These are phyloP conservation scores for Drosophila kikkawai DNA, from an alignment of 1,140 invertebrate genomes.

Conservation along the genomic window DNA sequence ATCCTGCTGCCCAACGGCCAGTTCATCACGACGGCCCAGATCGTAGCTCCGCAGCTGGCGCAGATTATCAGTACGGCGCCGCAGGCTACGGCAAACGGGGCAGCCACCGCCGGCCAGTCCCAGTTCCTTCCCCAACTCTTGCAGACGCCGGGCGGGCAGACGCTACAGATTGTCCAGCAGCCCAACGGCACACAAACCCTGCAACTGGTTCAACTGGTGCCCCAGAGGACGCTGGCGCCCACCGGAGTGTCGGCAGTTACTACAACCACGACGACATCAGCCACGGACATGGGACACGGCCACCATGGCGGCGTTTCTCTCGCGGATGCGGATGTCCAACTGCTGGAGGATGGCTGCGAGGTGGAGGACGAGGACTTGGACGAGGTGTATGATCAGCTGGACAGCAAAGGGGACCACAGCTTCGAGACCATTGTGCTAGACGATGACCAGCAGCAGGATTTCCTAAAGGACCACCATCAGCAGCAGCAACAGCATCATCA, in stretches of 20 bases:
- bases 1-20: conserved; percentile 83
- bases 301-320: conserved; percentile 38
- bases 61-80: conserved; percentile 66
- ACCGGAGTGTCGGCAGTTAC: conserved; percentile 32
- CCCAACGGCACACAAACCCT: conserved; percentile 79
- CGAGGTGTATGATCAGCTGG: conserved; percentile 71
- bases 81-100: conserved; percentile 40
- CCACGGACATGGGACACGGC: conserved; percentile 55
- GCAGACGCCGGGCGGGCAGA: conserved; percentile 75
- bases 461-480: conserved; percentile 63
- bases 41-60: conserved; percentile 69
- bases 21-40: conserved; percentile 81
- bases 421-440: conserved; percentile 80
- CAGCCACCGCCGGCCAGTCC: conserved; percentile 51
- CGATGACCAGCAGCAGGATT: conserved; percentile 77
- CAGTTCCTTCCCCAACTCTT: conserved; percentile 78
- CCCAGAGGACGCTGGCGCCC: conserved; percentile 62
- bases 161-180: conserved; percentile 81
- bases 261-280: conserved; percentile 36
- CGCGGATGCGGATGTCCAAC: conserved; percentile 67
- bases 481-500: conserved; percentile 60
- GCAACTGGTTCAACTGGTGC: conserved; percentile 73
- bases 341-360: conserved; percentile 70
- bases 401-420: conserved; percentile 58
- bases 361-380: conserved; percentile 69